phyloP scores from a whole-genome alignment of 2,797 vertebrate species.

The Falco rusticolus region DNA sequence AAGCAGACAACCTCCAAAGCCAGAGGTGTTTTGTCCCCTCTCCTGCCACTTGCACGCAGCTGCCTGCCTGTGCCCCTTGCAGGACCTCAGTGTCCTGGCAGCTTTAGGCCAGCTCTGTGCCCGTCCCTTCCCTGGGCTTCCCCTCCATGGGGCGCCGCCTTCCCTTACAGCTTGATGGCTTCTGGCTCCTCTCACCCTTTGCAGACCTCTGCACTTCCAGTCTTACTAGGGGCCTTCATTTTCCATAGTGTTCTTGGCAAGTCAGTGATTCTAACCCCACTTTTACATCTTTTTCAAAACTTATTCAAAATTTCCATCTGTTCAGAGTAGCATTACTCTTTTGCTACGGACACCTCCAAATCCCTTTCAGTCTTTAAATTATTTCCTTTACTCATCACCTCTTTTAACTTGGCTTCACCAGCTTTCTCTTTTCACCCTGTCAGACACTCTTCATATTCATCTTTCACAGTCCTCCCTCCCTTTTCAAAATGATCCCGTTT shows the following conservation, averaged over 20 bases:
- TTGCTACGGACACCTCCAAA: background rate
- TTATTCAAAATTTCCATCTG: background rate
- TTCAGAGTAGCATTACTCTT: background rate
- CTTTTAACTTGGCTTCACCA: slow-evolving; percentile 5
- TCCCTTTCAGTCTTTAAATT: background rate
- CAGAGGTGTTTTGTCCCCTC: accelerated
- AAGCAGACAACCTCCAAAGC: background rate
- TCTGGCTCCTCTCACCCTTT: background rate
- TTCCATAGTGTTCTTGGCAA: background rate
- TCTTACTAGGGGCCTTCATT: background rate
- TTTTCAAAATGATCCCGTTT: background rate
- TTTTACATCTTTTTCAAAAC: background rate
- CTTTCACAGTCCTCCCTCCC: background rate
- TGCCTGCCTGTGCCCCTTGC: background rate
- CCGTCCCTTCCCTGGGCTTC: background rate
- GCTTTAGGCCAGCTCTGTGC: background rate
- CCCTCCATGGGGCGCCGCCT: background rate
- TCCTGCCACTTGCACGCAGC: background rate
- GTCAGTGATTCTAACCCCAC: background rate
- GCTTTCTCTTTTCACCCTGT: slow-evolving; percentile 25
- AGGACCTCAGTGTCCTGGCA: background rate
- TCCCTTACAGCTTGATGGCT: background rate
- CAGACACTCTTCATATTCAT: slow-evolving; percentile 15
- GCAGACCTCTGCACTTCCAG: background rate
- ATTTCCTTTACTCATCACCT: background rate